These are phyloP conservation scores for Diadema setosum DNA, from an alignment of 35 echinoderm and acorn worm genomes.

Conservation along the genomic window DNA sequence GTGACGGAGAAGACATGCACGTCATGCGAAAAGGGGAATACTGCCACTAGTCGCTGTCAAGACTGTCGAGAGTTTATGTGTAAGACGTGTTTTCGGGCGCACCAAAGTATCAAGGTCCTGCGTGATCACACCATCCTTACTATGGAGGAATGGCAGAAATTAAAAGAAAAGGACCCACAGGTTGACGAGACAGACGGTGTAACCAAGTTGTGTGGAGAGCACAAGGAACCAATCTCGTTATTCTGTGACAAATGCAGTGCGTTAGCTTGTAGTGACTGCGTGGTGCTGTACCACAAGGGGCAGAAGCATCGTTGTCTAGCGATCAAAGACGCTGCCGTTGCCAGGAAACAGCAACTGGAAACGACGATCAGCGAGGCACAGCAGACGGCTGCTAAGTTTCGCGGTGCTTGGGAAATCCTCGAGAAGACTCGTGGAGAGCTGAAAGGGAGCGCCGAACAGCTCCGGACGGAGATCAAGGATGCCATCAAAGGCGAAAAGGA, in stretches of 20 bases:
- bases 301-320: conserved; percentile 14
- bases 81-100: conserved; percentile 57
- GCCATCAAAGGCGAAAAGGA: conserved; percentile 70
- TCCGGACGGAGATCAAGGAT: conserved; percentile 50
- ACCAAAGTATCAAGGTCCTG: conserved; percentile 70
- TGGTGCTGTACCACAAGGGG: conserved; percentile 51
- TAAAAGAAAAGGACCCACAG: not conserved
- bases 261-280: conserved; percentile 51
- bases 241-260: conserved; percentile 50
- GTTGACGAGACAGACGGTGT: not conserved
- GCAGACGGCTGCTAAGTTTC: conserved; percentile 83
- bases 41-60: conserved; percentile 47
- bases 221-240: conserved; percentile 41
- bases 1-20: conserved; percentile 39
- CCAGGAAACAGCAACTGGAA: conserved; percentile 34
- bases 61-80: conserved; percentile 84
- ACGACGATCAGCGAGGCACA: conserved; percentile 19
- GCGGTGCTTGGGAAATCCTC: conserved; percentile 77
- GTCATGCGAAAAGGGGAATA: conserved; percentile 49
- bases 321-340: conserved; percentile 32
- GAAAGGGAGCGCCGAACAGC: conserved; percentile 42
- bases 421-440: conserved; percentile 53
- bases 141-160: conserved; percentile 44
- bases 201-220: conserved; percentile 32
- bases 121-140: conserved; percentile 43